Evolutionary conservation across 2,888 invertebrate genomes (phyloP).

Genomic region (Tiphia femorata): DNA sequence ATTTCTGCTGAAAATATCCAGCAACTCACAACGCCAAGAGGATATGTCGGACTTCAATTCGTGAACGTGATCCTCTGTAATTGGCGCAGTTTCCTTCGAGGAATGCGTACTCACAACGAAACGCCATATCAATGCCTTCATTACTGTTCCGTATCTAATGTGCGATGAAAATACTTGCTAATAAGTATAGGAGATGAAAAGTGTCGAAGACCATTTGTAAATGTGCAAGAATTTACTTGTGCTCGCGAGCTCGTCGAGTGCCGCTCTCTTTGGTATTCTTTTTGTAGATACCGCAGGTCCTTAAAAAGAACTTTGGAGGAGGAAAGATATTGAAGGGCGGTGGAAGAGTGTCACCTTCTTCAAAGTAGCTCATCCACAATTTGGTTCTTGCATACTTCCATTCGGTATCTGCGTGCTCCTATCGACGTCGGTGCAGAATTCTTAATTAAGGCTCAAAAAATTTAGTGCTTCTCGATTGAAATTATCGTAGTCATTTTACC

Average conservation of each 20-base stretch:
- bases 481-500: conserved; percentile 71
- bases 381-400: conserved; percentile 97
- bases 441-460: too few relatives aligned
- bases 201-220: background rate
- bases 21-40: conserved; percentile 89
- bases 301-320: conserved; percentile 83
- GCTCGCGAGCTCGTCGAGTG: conserved; percentile 43
- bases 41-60: conserved; percentile 96
- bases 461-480: too few relatives aligned
- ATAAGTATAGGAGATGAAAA: background rate
- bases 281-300: conserved; percentile 76
- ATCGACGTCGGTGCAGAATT: too few relatives aligned
- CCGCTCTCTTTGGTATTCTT: conserved; percentile 46
- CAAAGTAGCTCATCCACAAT: conserved; percentile 97
- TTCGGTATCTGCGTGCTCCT: conserved; percentile 95
- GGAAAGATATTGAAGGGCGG: conserved; percentile 95
- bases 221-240: conserved; percentile 41
- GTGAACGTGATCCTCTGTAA: conserved; percentile 94
- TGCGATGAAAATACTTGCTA: background rate
- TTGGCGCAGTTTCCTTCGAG: conserved; percentile 84
- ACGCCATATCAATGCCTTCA: conserved; percentile 92
- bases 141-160: conserved; percentile 80
- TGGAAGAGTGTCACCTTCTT: conserved; percentile 90
- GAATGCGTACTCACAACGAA: conserved; percentile 91
- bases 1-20: conserved; percentile 89